Base-by-base conservation (phyloP, 2,888 invertebrate species). In the Aphrophora alni region DNA sequence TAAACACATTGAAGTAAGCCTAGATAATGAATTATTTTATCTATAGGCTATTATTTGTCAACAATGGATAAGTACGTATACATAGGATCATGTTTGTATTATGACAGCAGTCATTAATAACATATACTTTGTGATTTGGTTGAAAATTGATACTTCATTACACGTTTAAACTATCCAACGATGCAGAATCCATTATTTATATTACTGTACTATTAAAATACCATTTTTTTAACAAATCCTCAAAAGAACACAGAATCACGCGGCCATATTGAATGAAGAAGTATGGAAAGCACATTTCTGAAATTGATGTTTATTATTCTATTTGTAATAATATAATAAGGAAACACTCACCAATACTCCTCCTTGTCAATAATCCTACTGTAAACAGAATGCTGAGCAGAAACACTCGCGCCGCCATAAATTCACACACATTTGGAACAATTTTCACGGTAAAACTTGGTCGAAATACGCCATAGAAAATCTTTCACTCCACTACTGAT, bases 361-460 rank as follows among this genome's bases (percentile, higher is more conserved):
- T 83, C 74, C 83, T 84, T 82, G 85, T 82, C 83, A 86, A 84
- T 86, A 87, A 87, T 87, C 88, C 89, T 89, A 91, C 89, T 89
- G 91, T 88, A 89, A 90, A 90, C 90, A 91, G 89, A 90, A 91
- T 91, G 89, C 89, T 90, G 92, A 93, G 91, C 91, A 91, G 92
- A 91, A 92, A 91, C 91, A 92, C 92, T 92, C 92, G 92, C 91
- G 93, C 91, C 93, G 94, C 94, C 93, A 94, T 93, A 93, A 91
- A 92, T 92, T 91, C 91, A 90, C 90, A 91, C 90, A 91, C 93
- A 93, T 93, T 92, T 92, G 92, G 91, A 88, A 87, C 87, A 86
- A 86, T 86, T 86, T 86, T 86, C 90, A 87, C 86, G 85, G 86
- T 86, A 85, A 86, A 87, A 86, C 86, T 84, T 85, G 82, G 82